Evolutionary conservation across 2,888 invertebrate species (phyloP).

Genomic region (Drosophila cognata): DNA sequence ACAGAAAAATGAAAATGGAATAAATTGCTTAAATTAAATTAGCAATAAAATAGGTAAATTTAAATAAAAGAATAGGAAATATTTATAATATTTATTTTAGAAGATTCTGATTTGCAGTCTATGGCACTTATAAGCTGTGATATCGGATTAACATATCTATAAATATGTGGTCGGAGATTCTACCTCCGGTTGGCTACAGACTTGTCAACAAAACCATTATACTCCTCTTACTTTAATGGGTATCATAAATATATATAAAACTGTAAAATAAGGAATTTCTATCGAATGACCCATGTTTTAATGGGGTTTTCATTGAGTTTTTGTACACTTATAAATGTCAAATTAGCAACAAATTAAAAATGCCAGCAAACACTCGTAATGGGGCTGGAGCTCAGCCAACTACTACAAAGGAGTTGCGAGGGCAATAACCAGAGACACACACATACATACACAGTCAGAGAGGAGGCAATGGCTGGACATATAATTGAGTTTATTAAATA

Average conservation of each 20-base stretch:
- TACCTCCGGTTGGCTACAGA: neutral
- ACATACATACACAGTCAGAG: conserved; percentile 3
- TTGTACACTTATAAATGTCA: conserved; percentile 62
- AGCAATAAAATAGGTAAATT: neutral
- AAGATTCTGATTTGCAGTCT: neutral
- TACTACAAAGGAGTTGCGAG: conserved; percentile 45
- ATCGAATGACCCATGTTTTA: conserved; percentile 39
- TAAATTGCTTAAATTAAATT: neutral
- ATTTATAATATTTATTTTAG: neutral
- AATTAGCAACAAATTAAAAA: conserved; percentile 74
- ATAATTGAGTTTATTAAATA: conserved; percentile 78
- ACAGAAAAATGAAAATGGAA: neutral
- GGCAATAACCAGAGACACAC: conserved; percentile 52
- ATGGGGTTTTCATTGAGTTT: conserved; percentile 42
- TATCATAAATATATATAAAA: neutral
- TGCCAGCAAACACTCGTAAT: conserved; percentile 56
- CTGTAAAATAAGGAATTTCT: conserved; percentile 12
- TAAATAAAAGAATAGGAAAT: neutral
- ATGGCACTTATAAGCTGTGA: neutral
- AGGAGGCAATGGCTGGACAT: conserved; percentile 28
- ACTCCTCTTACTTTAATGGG: neutral
- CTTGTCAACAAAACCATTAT: neutral
- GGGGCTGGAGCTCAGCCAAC: conserved; percentile 11
- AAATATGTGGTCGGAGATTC: neutral
- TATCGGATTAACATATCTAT: neutral